These are phyloP conservation scores for Lottia gigantea DNA, from an alignment of 2,888 invertebrate genomes.

Conservation along the genomic window DNA sequence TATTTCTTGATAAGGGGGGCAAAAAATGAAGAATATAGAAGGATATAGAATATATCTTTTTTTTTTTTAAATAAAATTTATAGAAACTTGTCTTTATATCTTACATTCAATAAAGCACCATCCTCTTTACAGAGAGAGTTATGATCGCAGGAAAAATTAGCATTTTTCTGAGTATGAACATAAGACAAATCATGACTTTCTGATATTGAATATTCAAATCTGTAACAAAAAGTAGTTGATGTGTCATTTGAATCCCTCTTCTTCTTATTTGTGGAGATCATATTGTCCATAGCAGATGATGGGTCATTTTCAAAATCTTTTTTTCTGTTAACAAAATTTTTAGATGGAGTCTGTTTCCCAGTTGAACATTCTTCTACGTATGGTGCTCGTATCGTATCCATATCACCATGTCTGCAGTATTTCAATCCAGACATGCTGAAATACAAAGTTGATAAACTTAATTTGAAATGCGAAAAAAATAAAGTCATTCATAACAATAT, in stretches of 20 bases:
- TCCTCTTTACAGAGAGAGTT: conserved; percentile 7
- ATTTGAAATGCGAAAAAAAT: too few relatives aligned
- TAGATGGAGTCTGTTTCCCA: background rate
- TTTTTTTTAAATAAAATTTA: too few relatives aligned
- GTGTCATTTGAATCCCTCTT: background rate
- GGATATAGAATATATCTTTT: too few relatives aligned
- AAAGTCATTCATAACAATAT: too few relatives aligned
- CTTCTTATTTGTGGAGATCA: background rate
- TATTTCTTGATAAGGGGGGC: conserved; percentile 15
- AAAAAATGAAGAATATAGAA: background rate
- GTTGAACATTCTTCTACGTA: background rate
- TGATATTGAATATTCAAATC: background rate
- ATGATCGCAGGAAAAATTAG: conserved; percentile 15
- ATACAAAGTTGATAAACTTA: too few relatives aligned
- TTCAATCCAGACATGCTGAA: too few relatives aligned
- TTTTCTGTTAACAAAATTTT: background rate
- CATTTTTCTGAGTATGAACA: background rate
- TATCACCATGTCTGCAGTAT: background rate
- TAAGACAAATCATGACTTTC: background rate
- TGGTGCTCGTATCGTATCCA: background rate
- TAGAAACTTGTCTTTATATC: too few relatives aligned
- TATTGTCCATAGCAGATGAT: background rate
- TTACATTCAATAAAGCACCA: background rate
- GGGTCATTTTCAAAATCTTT: background rate
- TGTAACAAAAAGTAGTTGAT: background rate